Base-by-base conservation (phyloP, 2,888 invertebrate species). In the Cerastis rubricosa region DNA sequence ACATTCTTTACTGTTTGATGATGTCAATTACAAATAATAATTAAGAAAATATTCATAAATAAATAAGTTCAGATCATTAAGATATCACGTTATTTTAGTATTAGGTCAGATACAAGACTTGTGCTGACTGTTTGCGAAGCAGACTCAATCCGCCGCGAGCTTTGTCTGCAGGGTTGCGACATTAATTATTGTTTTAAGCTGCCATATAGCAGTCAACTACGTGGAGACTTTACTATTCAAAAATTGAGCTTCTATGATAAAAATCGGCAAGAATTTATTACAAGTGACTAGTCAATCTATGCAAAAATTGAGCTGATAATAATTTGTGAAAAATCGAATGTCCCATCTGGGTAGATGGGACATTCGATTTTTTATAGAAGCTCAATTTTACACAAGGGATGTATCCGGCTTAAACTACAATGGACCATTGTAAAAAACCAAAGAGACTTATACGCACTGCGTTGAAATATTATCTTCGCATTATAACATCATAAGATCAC, bases 1-100 rank as follows among this genome's bases (percentile, higher is more conserved):
- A 89, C 87, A 90, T 89, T 88, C 83, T 29, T 47, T 83, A 64
- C 45, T 35, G 35, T 61, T 76, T 67, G 74, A 68, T 22, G n/a
- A n/a, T n/a, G 35, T 12, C 2, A 22, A 29, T 63, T 43, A 64
- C n/a, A 43, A 14, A n/a, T 59, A 17, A 59, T 17, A 25, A 59
- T 9, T 25, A 25, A 25, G 6, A 8, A 57, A 57, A 43, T 14
- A n/a, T 64, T n/a, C 0, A n/a, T n/a, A 43, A 64, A 43, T n/a
- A 14, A 43, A 61, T 14, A 14, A 43, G n/a, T n/a, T 43, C 64
- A 64, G 64, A 64, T 64, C 64, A 14, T 43, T 43, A 12, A 63
- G 22, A 43, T n/a, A 64, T 64, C 63, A 64, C 40, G n/a, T 14
- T 64, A n/a, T 61, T 63, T 40, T 63, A 22, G 6, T 0, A 63